Percentiles rank a stretch among this genome's conserved stretches.
These are phyloP conservation scores for Psittacula derbiana DNA, from an alignment of 2,797 vertebrate genomes.

Conservation along the genomic window DNA sequence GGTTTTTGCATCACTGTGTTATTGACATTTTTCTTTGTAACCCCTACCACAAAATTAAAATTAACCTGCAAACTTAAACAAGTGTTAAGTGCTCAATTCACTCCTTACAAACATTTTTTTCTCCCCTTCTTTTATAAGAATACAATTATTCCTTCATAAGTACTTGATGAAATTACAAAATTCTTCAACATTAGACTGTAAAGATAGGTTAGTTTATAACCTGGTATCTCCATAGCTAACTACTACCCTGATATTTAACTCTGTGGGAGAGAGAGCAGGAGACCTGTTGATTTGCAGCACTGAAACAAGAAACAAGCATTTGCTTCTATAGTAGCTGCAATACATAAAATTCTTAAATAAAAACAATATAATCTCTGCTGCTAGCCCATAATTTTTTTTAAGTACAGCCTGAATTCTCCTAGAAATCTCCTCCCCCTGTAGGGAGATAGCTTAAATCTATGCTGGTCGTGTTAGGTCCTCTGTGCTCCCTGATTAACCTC, in stretches of 20 bases:
- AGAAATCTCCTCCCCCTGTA: background rate
- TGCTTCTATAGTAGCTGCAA: background rate
- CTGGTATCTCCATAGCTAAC: background rate
- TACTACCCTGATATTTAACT: background rate
- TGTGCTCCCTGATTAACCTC: background rate
- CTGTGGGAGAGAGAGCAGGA: background rate
- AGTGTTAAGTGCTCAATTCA: slow-evolving; percentile 55
- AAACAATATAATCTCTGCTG: background rate
- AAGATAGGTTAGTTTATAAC: background rate
- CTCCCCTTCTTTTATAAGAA: slow-evolving; percentile 37
- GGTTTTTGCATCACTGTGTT: slow-evolving; percentile 50
- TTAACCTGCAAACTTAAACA: slow-evolving; percentile 68
- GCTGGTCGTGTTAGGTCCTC: background rate
- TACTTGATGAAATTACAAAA: slow-evolving; percentile 51
- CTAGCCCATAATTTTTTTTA: background rate
- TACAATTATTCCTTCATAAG: slow-evolving; percentile 21
- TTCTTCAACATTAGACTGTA: background rate
- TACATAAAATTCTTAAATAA: background rate
- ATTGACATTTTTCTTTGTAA: slow-evolving; percentile 69
- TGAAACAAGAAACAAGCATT: background rate
- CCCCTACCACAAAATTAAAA: slow-evolving; percentile 75
- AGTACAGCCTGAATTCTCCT: background rate
- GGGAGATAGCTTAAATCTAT: background rate
- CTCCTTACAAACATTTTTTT: slow-evolving; percentile 24
- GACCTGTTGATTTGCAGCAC: background rate